Evolutionary conservation across 1,140 invertebrate species (phyloP), one percentile per base, ranked within the genome.

Genomic region (Ericerus pela): DNA sequence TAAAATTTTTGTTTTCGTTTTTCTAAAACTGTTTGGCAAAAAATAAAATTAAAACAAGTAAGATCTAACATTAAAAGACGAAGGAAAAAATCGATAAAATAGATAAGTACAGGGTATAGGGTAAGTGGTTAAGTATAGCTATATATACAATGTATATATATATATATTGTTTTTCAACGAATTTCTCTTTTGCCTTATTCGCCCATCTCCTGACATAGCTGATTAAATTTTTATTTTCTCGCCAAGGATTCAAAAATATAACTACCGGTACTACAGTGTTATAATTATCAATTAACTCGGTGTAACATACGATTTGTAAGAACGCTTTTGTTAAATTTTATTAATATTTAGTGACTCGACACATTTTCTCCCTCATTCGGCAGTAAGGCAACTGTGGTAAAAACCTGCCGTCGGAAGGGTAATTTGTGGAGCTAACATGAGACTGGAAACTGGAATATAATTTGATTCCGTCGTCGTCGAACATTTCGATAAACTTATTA

Each of bases 301-400:
- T 47, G 26, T 47, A 47, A 47, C 41, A 24, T 24, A 24, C 26
- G 26, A 47, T 47, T 47, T 24, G 41, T 24, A 22, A n/a, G 22
- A 18, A 24, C 20, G 22, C 41, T 47, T 47, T 47, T 47, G 41
- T 47, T 47, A 47, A 47, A 47, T 47, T n/a, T 47, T 47, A 47
- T 47, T 47, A 47, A 47, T n/a, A n/a, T 47, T 47, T 47, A 47
- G 41, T 47, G 41, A 47, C 41, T 47, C 41, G 41, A 47, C 41
- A 47, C 20, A 24, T 47, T 33, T 33, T 47, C 26, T 6, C n/a
- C n/a, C n/a, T n/a, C 20, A 24, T 12, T 24, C 41, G 16, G 41
- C 26, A 47, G 26, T 47, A 47, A n/a, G 41, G 41, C 14, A 24
- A 47, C 26, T 47, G 41, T 47, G 20, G 22, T n/a, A n/a, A n/a